Conservation (phyloP, 2,797 vertebrate species). For the Centropyge bicolor region DNA sequence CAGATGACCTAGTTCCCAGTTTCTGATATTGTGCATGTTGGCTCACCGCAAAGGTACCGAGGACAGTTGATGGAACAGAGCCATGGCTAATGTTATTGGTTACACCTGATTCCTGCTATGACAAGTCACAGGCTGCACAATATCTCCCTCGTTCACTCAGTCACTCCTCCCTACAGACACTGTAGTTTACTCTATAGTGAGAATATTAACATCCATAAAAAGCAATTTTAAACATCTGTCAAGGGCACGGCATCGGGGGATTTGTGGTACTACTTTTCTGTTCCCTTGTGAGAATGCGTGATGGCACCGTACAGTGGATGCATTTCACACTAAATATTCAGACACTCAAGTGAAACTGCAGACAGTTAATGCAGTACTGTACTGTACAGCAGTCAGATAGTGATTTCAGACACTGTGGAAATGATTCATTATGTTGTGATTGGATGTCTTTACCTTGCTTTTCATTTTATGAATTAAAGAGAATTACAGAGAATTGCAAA, state of each 20-base stretch:
- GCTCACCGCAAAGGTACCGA: neutral
- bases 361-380: no score
- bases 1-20: neutral
- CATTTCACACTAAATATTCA: neutral
- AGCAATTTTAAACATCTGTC: neutral
- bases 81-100: neutral
- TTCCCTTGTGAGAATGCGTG: neutral
- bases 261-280: neutral
- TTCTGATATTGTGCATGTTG: neutral
- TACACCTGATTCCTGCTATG: neutral
- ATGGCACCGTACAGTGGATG: neutral
- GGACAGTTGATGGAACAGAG: neutral
- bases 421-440: no score
- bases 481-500: no score
- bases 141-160: neutral
- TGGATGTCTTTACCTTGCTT: no score
- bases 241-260: neutral
- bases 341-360: neutral
- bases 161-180: neutral
- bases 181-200: neutral
- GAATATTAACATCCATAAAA: neutral
- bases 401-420: no score
- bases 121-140: neutral
- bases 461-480: no score
- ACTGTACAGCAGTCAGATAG: no score